These are phyloP conservation scores for Pseudococcus longispinus DNA, from an alignment of 2,888 invertebrate species.

Conservation along the genomic window DNA sequence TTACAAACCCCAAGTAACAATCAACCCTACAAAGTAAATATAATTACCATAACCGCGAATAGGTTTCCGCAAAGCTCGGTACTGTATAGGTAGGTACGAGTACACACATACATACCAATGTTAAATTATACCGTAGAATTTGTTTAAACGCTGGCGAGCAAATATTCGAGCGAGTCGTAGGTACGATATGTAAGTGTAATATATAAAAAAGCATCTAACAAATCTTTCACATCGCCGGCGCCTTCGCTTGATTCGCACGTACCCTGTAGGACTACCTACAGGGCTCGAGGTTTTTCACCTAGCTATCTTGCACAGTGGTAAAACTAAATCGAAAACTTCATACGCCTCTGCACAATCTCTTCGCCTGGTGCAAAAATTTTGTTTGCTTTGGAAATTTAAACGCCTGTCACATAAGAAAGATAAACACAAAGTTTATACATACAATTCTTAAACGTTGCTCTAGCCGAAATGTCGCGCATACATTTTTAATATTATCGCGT, in stretches of 20 bases:
- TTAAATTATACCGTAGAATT: conserved; percentile 18
- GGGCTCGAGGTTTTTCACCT: neutral
- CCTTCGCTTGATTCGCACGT: neutral
- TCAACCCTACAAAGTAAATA: conserved; percentile 44
- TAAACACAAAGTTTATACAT: conserved; percentile 9
- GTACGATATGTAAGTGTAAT: neutral
- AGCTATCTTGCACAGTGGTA: neutral
- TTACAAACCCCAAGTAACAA: conserved; percentile 43
- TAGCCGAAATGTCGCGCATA: conserved; percentile 13
- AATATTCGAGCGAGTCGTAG: neutral
- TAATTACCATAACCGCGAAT: conserved; percentile 41
- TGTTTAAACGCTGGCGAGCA: conserved; percentile 17
- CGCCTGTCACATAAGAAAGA: conserved; percentile 28
- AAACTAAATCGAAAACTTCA: conserved; percentile 8
- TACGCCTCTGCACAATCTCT: conserved; percentile 2
- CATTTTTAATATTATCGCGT: conserved; percentile 14
- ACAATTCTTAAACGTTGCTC: conserved; percentile 15
- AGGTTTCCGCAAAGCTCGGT: conserved; percentile 20
- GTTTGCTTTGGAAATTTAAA: conserved; percentile 21
- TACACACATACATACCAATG: neutral
- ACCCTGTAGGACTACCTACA: neutral
- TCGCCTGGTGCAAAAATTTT: neutral
- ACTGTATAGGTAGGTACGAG: neutral
- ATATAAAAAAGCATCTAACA: neutral
- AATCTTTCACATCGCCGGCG: neutral